Base-by-base conservation (phyloP, 2,888 invertebrate genomes). In the Ischnura elegans region DNA sequence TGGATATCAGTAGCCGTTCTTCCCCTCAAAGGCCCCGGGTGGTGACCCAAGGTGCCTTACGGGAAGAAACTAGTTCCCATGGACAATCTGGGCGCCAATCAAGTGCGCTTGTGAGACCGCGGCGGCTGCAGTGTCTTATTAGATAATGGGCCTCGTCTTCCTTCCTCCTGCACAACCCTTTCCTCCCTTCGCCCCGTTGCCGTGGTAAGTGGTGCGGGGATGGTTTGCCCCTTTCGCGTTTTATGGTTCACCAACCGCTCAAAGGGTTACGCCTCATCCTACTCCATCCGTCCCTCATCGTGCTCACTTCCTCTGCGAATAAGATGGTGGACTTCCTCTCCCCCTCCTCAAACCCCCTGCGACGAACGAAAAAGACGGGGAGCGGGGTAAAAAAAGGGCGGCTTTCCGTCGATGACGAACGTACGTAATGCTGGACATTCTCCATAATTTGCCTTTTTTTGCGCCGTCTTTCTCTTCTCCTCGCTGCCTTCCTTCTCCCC, bases 171-270 rank as follows among this genome's bases (percentile, higher is more conserved):
- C 51, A 21, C n/a, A n/a, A 21, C 13, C 61, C 61, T 61, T 5
- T 1, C 66, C 66, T 29, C 29, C 66, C 29, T 16, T 10, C n/a
- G 6, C 66, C 66, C 66, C 13, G 29, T 76, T 76, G 76, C 36
- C 76, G 76, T 76, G 76, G 76, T 76, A 76, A 76, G 76, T 76
- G 76, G 76, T 76, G 76, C 76, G 36, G 76, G 76, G 36, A 76
- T 36, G n/a, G 76, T 36, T 76, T 29, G 29, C 76, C 36, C 76
- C 36, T 76, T 36, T 19, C 36, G 36, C 76, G 76, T 76, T 76
- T 76, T 76, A 76, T 76, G 76, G 76, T 76, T 76, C 76, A 76
- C 76, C 76, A 76, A 21, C 76, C 66, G 66, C 36, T 19, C 36
- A 13, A 36, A 10, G 76, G 76, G 16, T 36, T 47, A 8, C 47